Evolutionary conservation across 2,888 invertebrate species (phyloP).

Genomic region (Rhagonycha fulva): DNA sequence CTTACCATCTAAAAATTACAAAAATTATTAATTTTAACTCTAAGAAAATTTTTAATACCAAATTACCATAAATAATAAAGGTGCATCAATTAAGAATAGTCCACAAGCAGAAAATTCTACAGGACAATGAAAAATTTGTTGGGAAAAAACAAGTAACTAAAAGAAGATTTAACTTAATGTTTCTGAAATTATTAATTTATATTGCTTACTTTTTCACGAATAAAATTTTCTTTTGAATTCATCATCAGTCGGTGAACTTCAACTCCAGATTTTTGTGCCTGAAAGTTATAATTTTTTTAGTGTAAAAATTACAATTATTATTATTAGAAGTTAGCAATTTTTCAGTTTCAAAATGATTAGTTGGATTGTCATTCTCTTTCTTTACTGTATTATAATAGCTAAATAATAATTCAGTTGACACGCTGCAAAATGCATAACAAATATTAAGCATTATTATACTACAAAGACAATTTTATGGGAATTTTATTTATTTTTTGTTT

Average conservation of each 20-base stretch:
- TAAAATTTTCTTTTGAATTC: constrained; percentile 11
- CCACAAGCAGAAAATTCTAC: constrained; percentile 40
- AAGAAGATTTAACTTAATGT: background rate
- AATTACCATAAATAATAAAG: constrained; percentile 39
- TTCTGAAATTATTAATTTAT: background rate
- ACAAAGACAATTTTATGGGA: no score
- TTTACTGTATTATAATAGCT: no score
- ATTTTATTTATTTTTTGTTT: no score
- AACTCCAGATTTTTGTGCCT: constrained; percentile 34
- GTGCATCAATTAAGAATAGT: constrained; percentile 40
- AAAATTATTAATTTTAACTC: background rate
- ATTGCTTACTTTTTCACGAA: constrained; percentile 14
- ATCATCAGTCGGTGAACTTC: constrained; percentile 36
- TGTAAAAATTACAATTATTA: background rate
- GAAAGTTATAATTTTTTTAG: background rate
- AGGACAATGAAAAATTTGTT: constrained; percentile 39
- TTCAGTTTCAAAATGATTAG: no score
- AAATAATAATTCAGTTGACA: no score
- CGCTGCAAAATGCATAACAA: no score
- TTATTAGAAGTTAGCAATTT: no score
- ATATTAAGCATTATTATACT: no score
- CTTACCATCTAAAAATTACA: constrained; percentile 49
- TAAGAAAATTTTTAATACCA: background rate
- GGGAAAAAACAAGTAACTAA: constrained; percentile 41
- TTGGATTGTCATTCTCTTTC: no score